A percentile compares a stretch with the other conserved stretches of the same genome.
Evolutionary conservation across 2,888 invertebrate species (phyloP).

Genomic region (Gnatocerus cornutus): DNA sequence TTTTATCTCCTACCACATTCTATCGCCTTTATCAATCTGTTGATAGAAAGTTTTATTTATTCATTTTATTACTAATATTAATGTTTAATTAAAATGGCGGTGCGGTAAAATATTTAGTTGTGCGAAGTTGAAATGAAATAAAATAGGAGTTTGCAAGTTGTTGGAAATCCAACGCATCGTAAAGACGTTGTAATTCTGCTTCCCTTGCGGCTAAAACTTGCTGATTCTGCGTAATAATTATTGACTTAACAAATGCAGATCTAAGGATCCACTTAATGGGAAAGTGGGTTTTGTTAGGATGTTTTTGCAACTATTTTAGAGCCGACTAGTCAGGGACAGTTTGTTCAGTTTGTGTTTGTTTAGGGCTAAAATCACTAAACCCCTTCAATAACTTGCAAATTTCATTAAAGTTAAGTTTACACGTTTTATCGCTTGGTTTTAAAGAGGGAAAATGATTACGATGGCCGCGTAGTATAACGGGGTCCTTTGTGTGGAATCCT

Average conservation of each 20-base stretch:
- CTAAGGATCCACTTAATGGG: neutral
- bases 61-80: too few species aligned
- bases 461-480: slow-evolving; percentile 4
- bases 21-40: too few species aligned
- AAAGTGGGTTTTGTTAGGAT: slow-evolving; percentile 6
- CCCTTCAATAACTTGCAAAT: slow-evolving; percentile 27
- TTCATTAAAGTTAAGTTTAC: neutral
- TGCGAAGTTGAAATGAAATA: too few species aligned
- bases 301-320: slow-evolving; percentile 26
- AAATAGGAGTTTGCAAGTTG: too few species aligned
- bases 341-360: slow-evolving; percentile 33
- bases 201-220: slow-evolving; percentile 1
- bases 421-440: neutral
- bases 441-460: neutral
- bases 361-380: slow-evolving; percentile 19
- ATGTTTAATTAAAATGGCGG: too few species aligned
- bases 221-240: slow-evolving; percentile 5
- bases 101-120: too few species aligned
- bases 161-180: too few species aligned
- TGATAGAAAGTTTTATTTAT: too few species aligned
- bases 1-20: neutral
- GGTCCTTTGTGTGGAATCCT: slow-evolving; percentile 16
- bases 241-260: slow-evolving; percentile 10
- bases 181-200: neutral
- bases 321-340: neutral